Percentiles rank a stretch among this genome's conserved stretches.
Conservation (phyloP, 2,888 invertebrate genomes). For the Ceramica pisi region DNA sequence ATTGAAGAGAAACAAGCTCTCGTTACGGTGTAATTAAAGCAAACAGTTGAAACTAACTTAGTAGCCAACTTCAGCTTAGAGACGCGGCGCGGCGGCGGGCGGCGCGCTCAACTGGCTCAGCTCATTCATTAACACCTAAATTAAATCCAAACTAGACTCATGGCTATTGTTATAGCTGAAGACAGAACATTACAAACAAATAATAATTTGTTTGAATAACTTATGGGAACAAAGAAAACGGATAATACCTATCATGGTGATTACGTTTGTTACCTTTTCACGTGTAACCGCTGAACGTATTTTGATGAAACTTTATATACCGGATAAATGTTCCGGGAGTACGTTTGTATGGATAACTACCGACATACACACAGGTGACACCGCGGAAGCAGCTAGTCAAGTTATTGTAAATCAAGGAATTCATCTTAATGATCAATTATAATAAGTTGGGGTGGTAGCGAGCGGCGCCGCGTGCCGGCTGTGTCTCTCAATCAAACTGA, state of each 20-base stretch:
- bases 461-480: neutral
- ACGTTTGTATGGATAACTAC: no score
- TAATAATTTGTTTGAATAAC: constrained; percentile 2
- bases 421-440: no score
- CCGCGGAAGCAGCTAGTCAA: no score
- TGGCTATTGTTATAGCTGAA: neutral
- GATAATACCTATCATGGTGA: no score
- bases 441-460: no score
- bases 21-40: constrained; percentile 37
- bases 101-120: neutral
- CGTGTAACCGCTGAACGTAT: no score
- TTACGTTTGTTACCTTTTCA: no score
- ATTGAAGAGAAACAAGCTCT: constrained; percentile 26
- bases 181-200: neutral
- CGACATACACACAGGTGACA: no score
- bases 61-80: neutral
- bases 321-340: no score
- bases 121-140: neutral
- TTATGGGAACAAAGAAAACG: no score
- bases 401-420: no score
- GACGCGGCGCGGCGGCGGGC: neutral
- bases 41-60: constrained; percentile 31
- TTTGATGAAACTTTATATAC: no score
- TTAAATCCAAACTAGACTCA: constrained; percentile 1
- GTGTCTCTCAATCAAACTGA: constrained; percentile 19